Evolutionary conservation across 2,888 invertebrate species (phyloP).

Genomic region (Watsonalla cultraria): DNA sequence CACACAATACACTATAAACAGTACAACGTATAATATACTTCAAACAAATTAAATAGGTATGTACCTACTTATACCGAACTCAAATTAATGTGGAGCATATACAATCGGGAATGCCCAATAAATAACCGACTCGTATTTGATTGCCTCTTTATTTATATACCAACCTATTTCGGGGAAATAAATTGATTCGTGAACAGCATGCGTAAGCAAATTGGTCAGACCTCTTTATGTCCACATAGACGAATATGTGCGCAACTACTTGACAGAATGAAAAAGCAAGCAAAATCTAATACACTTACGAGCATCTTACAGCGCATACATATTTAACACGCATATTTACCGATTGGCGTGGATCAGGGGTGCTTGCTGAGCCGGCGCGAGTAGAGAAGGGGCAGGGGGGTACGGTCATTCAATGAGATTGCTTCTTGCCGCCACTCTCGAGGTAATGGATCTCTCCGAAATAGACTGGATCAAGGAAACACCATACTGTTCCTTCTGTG

Average conservation of each 20-base stretch:
- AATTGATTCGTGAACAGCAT: constrained; percentile 46
- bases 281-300: constrained; percentile 77
- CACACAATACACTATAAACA: constrained; percentile 43
- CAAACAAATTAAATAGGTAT: too few relatives aligned
- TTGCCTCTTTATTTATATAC: not conserved
- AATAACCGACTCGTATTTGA: not conserved
- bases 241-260: constrained; percentile 47
- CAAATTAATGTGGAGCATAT: not conserved
- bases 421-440: constrained; percentile 77
- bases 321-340: constrained; percentile 79
- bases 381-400: constrained; percentile 41
- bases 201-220: constrained; percentile 48
- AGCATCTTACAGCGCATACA: constrained; percentile 74
- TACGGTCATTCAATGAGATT: constrained; percentile 80
- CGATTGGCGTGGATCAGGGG: constrained; percentile 73
- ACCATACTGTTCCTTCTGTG: constrained; percentile 56
- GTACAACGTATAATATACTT: not conserved
- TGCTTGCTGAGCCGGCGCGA: constrained; percentile 30
- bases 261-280: constrained; percentile 75
- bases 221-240: constrained; percentile 43
- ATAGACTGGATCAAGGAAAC: constrained; percentile 75
- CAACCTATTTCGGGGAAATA: constrained; percentile 29
- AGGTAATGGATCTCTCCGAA: constrained; percentile 78
- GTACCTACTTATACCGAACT: not conserved
- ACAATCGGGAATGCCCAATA: not conserved